Evolutionary conservation across 2,888 invertebrate species (phyloP), one percentile per base, ranked within the genome.

Genomic region (Microplitis manilae): DNA sequence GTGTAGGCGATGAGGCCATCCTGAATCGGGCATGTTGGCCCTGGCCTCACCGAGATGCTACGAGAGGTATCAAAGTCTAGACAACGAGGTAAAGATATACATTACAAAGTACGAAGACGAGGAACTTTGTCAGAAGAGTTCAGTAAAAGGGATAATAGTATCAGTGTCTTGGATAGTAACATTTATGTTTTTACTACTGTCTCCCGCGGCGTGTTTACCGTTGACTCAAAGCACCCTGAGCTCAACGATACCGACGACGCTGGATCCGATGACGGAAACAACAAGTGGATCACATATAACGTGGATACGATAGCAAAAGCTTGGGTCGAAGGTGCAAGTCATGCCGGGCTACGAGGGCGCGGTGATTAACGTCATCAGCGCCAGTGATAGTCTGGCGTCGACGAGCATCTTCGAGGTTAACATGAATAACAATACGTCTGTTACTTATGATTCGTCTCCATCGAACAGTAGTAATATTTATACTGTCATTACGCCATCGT

Each of bases 371-470:
- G 84, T 76, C 79, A 82, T 76, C 73, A 85, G 80, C 83, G 86
- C 85, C 85, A 86, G 88, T 13, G 13, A 13, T 87, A 87, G 87
- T 86, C 82, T 86, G 85, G 84, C 85, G 85, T 83, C 85, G 81
- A 84, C 84, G 83, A 87, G 85, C 87, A 85, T 87, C 85, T 86
- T 87, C 85, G 87, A 85, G 83, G 86, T 85, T 86, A 89, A 89
- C 87, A 89, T 89, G 89, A 86, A 82, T 84, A 85, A 86, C 86
- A 50, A 13, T 50, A 13, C 50, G 13, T 85, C 79, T 72, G 60
- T 79, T 50, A 30, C 30, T 30, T 30, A 30, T 72, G 79, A 77
- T 75, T 73, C 72, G 77, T 68, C 75, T 72, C 70, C 75, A 70
- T 72, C 77, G 74, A 69, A 59, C 78, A 78, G 73, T 79, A 73